These are phyloP conservation scores for Parotocinclus haroldoi DNA, from an alignment of 2,797 vertebrate species.

Conservation along the genomic window DNA sequence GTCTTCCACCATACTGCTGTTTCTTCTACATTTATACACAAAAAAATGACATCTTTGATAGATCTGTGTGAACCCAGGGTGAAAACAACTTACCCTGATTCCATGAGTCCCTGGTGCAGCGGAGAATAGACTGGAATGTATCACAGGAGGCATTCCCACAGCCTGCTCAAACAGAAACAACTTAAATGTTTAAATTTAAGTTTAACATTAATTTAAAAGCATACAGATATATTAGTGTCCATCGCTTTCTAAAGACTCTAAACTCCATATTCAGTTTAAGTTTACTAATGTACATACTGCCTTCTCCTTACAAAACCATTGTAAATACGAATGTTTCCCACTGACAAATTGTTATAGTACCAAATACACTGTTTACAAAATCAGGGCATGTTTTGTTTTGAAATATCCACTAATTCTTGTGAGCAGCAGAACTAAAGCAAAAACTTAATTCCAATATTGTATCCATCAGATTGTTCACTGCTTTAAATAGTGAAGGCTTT, in stretches of 20 bases:
- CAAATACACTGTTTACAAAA: not conserved
- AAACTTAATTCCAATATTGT: not conserved
- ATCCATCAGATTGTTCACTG: too few species aligned
- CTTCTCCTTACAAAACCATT: conserved; percentile 5
- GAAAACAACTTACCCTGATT: conserved; percentile 65
- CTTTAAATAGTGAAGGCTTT: too few species aligned
- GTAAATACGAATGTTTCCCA: not conserved
- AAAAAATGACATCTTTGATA: too few species aligned
- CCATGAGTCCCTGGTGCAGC: conserved; percentile 66
- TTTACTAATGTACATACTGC: conserved; percentile 9
- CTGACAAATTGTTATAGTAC: too few species aligned
- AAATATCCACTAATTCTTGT: too few species aligned
- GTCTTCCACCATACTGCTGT: too few species aligned
- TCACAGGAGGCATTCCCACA: conserved; percentile 78
- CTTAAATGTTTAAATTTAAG: not conserved
- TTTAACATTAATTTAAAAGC: not conserved
- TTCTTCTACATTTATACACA: too few species aligned
- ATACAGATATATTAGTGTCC: too few species aligned
- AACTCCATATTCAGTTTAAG: not conserved
- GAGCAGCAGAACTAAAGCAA: too few species aligned
- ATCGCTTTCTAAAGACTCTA: too few species aligned
- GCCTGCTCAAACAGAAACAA: conserved; percentile 59
- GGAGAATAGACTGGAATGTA: conserved; percentile 66
- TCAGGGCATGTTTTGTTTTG: too few species aligned
- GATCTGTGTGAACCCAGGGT: too few species aligned